A percentile compares a stretch with the other conserved stretches of the same genome.
Conservation (phyloP, 2,888 invertebrate species). For the Ectemnius lituratus region DNA sequence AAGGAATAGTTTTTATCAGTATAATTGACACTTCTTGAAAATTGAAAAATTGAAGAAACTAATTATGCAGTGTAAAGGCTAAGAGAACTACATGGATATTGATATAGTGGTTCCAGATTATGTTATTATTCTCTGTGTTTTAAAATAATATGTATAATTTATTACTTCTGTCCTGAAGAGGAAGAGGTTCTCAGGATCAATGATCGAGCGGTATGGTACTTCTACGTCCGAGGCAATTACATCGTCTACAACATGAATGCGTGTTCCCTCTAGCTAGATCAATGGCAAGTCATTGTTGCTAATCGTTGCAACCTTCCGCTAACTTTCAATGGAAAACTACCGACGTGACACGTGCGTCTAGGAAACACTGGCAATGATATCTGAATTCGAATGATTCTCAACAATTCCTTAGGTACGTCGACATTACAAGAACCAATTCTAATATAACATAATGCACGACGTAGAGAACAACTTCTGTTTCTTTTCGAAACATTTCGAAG, state of each 20-base stretch:
- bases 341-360: constrained; percentile 31
- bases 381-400: background rate
- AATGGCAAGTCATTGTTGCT: constrained; percentile 20
- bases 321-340: constrained; percentile 18
- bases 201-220: constrained; percentile 11
- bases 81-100: no score
- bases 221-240: constrained; percentile 18
- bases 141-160: background rate
- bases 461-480: background rate
- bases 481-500: background rate
- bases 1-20: no score
- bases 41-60: no score
- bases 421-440: background rate
- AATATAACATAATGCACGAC: background rate
- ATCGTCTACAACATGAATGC: constrained; percentile 26
- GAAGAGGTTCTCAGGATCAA: background rate
- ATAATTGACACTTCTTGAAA: no score
- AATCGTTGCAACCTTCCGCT: constrained; percentile 22
- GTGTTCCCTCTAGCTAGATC: constrained; percentile 23
- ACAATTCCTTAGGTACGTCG: background rate
- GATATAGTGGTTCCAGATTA: no score
- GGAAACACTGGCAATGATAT: constrained; percentile 9
- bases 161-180: constrained; percentile 11
- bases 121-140: background rate
- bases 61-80: no score